Evolutionary conservation across 2,888 invertebrate species (phyloP).

Genomic region (Micoletzkya japonica): DNA sequence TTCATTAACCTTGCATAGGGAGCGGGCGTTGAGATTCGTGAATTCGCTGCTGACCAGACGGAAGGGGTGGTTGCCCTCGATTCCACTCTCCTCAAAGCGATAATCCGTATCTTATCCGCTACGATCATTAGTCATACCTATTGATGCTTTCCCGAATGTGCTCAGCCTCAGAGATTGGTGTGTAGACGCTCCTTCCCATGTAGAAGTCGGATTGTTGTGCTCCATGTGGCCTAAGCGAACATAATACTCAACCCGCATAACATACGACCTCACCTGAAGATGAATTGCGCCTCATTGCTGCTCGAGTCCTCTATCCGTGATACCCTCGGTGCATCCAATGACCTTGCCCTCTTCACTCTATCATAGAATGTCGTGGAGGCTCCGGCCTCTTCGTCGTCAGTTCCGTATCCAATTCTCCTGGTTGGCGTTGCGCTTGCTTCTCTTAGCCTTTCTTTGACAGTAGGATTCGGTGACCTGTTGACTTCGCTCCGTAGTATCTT

Average conservation of each 20-base stretch:
- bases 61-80: slow-evolving; percentile 8
- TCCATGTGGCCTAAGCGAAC: not conserved
- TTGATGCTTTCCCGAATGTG: not conserved
- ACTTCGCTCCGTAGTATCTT: slow-evolving; percentile 7
- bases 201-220: not conserved
- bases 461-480: slow-evolving; percentile 11
- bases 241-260: too few species aligned
- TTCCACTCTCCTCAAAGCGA: slow-evolving; percentile 1
- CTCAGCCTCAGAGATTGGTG: not conserved
- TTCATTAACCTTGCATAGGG: not conserved
- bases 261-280: slow-evolving; percentile 12
- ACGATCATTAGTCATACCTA: not conserved
- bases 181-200: slow-evolving; percentile 15
- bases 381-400: not conserved
- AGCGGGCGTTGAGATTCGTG: slow-evolving; percentile 3
- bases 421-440: slow-evolving; percentile 8
- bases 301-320: slow-evolving; percentile 5
- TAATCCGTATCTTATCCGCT: not conserved
- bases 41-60: not conserved
- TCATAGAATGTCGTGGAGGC: not conserved
- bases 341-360: not conserved
- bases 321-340: not conserved
- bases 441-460: slow-evolving; percentile 19
- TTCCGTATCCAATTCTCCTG: not conserved
- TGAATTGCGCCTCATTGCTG: slow-evolving; percentile 18